Evolutionary conservation across 2,797 vertebrate species (phyloP).

Genomic region (Gorsachius magnificus): DNA sequence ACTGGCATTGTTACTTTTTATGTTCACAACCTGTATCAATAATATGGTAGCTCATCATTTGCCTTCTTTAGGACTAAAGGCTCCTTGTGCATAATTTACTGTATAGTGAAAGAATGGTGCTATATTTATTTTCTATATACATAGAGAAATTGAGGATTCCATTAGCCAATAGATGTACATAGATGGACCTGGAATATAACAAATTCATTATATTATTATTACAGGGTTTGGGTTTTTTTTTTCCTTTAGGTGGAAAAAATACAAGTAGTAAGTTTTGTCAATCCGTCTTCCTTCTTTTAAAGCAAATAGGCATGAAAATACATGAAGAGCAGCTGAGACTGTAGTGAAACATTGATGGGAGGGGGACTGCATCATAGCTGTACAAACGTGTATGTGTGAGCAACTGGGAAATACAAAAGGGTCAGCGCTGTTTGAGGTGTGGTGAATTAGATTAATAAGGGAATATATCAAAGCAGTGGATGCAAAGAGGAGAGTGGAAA

Average conservation of each 20-base stretch:
- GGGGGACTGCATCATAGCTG: background rate
- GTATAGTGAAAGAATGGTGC: background rate
- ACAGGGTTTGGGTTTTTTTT: fast-evolving
- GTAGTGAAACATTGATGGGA: background rate
- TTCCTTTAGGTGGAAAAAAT: background rate
- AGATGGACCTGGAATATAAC: background rate
- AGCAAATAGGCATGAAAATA: background rate
- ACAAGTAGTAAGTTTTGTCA: background rate
- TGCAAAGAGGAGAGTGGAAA: background rate
- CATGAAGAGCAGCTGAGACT: background rate
- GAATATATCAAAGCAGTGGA: background rate
- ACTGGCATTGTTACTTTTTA: background rate
- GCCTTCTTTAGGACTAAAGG: background rate
- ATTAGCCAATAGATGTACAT: background rate
- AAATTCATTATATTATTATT: background rate
- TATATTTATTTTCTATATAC: background rate
- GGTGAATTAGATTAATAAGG: background rate
- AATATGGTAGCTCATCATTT: background rate
- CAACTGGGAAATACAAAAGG: background rate
- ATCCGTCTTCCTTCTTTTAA: background rate
- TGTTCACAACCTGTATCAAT: background rate
- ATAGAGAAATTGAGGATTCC: background rate
- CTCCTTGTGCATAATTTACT: background rate
- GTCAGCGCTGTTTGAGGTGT: background rate
- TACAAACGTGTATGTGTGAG: background rate